Base-by-base conservation (phyloP, 2,888 invertebrate genomes). In the Apotomis turbidana region DNA sequence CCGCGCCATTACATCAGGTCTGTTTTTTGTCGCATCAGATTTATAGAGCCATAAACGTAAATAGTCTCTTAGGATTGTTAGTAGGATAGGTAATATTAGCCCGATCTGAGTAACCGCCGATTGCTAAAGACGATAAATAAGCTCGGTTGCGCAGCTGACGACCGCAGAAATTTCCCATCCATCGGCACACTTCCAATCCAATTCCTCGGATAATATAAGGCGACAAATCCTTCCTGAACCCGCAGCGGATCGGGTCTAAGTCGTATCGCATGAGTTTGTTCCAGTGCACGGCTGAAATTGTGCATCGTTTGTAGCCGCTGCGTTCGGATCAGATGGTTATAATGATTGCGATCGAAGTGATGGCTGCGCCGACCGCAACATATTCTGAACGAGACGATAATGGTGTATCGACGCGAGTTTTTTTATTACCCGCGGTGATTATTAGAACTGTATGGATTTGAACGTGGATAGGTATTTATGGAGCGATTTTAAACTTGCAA, bases 371-470 rank as follows among this genome's bases (percentile, higher is more conserved):
- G 82, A 92, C 92, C 91, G 79, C 92, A 92, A 90, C 90, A 89
- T 87, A 87, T 85, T 87, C 80, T 78, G 82, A 90, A 91, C 89
- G 87, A 91, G 91, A 91, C 85, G 90, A 89, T 91, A 91, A 91
- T 91, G 89, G 85, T 82, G 77, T 80, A 84, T 83, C 81, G 78
- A 81, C 80, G 84, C 80, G 78, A 82, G 83, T 81, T 79, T 87
- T 90, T 89, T 87, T 87, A 85, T 87, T 87, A 84, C 85, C 83
- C 87, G 86, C 81, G 84, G 84, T 87, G 82, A 85, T 82, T 82
- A 79, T 83, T 79, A 84, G 79, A 79, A 82, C 83, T 82, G 80
- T 84, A 85, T 86, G 81, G 85, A 83, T 86, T 81, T 78, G 78
- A 76, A 78, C 77, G 80, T 75, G 78, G 81, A 82, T 83, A 79